Evolutionary conservation across 2,797 vertebrate genomes (phyloP), one percentile per base, ranked within the genome.

Genomic region (Urophycis tenuis): DNA sequence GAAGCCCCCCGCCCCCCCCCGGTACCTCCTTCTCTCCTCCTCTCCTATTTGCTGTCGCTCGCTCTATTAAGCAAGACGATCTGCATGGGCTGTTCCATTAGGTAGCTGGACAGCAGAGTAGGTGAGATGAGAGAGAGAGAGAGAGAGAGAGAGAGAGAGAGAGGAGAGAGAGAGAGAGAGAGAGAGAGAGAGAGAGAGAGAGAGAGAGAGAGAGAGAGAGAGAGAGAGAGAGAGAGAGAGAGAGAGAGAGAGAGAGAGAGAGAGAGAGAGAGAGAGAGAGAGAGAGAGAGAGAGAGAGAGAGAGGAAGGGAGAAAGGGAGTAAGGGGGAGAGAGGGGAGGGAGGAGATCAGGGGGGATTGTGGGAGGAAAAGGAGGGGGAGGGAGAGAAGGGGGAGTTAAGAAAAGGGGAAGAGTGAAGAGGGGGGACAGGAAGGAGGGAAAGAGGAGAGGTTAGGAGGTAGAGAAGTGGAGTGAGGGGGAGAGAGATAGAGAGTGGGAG

Each of bases 1-100:
- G 22, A n/a, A 60, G 25, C 60, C 60, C 15, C 60, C 53, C 7
- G n/a, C n/a, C 3, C 39, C 39, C 53, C 22, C 22, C 53, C 17
- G 45, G 45, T 69, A 49, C 78, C 77, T 73, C 64, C 39, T 9
- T 72, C 75, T 32, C 19, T 36, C 30, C 71, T 45, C 0, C 17
- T 69, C 71, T 30, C 75, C 41, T 34, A 72, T 70, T 79, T 73
- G 41, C 84, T 74, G 82, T 86, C 84, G 77, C 35, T 80, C 72
- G 84, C 85, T 89, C 88, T 88, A 88, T 89, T 91, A 90, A 86
- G 78, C 83, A n/a, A 2, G 77, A 72, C 75, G 79, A 85, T 88
- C 84, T 87, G 88, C 89, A 88, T 89, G 84, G 83, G 83, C 83
- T 83, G 87, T 87, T 88, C 82, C 79, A 89, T 91, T 88, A 89